Evolutionary conservation across 2,113 vertebrate genomes (phyloP).

Genomic region (Eudyptes chrysolophus): DNA sequence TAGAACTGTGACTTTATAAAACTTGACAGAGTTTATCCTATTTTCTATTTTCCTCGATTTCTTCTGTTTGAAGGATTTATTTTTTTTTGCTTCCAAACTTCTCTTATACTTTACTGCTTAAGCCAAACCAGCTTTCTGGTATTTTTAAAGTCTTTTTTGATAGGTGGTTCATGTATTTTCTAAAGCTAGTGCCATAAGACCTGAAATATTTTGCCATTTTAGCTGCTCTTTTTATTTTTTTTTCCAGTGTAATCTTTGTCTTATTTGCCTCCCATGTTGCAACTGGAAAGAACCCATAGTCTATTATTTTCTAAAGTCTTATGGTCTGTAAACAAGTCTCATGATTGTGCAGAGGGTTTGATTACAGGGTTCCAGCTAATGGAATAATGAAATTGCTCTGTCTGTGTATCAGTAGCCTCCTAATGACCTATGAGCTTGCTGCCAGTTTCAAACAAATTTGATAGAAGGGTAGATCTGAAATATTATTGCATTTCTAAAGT

Average conservation of each 20-base stretch:
- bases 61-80: background rate
- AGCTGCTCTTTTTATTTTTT: background rate
- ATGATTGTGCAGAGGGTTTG: conserved; percentile 35
- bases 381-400: conserved; percentile 58
- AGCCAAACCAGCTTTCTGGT: background rate
- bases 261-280: background rate
- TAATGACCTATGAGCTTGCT: conserved; percentile 45
- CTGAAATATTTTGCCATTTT: background rate
- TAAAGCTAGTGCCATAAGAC: background rate
- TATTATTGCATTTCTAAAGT: conserved; percentile 29
- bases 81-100: background rate
- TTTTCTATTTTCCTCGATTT: background rate
- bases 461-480: conserved; percentile 8
- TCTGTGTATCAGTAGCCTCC: conserved; percentile 38
- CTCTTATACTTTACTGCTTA: background rate
- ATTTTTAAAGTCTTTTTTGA: background rate
- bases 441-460: conserved; percentile 43
- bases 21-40: background rate
- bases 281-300: background rate
- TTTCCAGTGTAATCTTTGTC: background rate
- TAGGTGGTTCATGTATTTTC: background rate
- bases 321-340: conserved; percentile 22
- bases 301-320: conserved; percentile 32
- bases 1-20: background rate
- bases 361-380: conserved; percentile 60